A percentile compares a stretch with the other conserved stretches of the same genome.
Conservation (phyloP, 2,113 vertebrate species). For the Gavia stellata region DNA sequence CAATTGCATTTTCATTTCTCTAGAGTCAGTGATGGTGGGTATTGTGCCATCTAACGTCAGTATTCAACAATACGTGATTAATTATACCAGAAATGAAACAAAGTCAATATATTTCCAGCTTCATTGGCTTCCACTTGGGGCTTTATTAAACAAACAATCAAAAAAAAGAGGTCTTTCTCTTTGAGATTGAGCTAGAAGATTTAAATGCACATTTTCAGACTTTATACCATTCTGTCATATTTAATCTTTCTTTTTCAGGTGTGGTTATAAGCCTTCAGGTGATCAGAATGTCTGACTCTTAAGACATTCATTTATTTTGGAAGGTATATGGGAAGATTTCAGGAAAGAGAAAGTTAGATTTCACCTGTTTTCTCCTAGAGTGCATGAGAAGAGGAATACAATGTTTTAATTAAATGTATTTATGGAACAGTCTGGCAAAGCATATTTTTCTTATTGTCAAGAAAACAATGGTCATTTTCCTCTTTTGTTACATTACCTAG, state of each 20-base stretch:
- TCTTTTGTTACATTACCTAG: background rate
- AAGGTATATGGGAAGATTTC: background rate
- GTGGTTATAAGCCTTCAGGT: background rate
- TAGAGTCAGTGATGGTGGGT: background rate
- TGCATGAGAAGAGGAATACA: background rate
- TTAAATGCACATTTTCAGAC: slow-evolving; percentile 27
- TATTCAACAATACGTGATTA: background rate
- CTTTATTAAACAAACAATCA: background rate
- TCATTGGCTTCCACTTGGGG: background rate
- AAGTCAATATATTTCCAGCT: background rate
- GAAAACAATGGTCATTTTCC: background rate
- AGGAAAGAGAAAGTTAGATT: background rate
- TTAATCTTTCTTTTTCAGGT: background rate
- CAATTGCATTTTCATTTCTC: background rate
- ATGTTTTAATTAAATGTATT: background rate
- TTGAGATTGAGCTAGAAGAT: background rate
- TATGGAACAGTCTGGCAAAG: background rate
- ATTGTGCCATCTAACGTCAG: background rate
- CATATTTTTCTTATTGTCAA: background rate
- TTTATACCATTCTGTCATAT: background rate
- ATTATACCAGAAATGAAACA: background rate
- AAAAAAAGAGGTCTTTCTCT: background rate
- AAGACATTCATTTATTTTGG: background rate
- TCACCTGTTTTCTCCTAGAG: background rate
- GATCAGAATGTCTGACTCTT: background rate